phyloP scores from a whole-genome alignment of 2,113 vertebrate species.

The Embiotoca jacksoni region DNA sequence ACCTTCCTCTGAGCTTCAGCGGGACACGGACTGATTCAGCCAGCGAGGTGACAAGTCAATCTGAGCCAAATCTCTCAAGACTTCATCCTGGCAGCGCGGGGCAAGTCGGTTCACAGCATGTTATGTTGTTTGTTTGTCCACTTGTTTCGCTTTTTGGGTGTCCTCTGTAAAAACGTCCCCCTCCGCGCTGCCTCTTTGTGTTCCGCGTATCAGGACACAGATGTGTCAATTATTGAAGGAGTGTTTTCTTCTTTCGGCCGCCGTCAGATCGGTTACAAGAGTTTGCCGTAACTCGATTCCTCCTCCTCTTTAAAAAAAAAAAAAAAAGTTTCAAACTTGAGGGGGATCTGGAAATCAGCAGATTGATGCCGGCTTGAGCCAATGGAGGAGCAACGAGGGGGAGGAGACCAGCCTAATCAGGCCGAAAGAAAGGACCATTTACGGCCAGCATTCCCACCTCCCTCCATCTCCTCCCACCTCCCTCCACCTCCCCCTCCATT shows the following conservation, averaged over 20 bases:
- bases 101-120: slow-evolving; percentile 54
- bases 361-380: slow-evolving; percentile 78
- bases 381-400: slow-evolving; percentile 62
- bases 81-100: slow-evolving; percentile 70
- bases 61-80: slow-evolving; percentile 45
- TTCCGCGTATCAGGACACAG: slow-evolving; percentile 47
- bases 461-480: too few species aligned
- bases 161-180: slow-evolving; percentile 17
- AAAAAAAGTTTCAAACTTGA: slow-evolving; percentile 86
- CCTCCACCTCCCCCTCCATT: slow-evolving; percentile 17
- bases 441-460: slow-evolving; percentile 56
- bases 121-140: slow-evolving; percentile 2
- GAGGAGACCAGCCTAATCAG: slow-evolving; percentile 64
- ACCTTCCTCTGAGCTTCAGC: slow-evolving; percentile 64
- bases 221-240: slow-evolving; percentile 84
- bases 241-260: slow-evolving; percentile 72
- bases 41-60: slow-evolving; percentile 52
- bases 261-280: slow-evolving; percentile 81
- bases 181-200: neutral
- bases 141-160: slow-evolving; percentile 1
- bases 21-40: slow-evolving; percentile 38
- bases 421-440: slow-evolving; percentile 42
- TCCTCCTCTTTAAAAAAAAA: slow-evolving; percentile 53
- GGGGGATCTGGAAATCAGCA: slow-evolving; percentile 44
- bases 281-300: slow-evolving; percentile 83